Evolutionary conservation across 2,113 vertebrate species (phyloP).

Genomic region (Atherinomorus stipes): DNA sequence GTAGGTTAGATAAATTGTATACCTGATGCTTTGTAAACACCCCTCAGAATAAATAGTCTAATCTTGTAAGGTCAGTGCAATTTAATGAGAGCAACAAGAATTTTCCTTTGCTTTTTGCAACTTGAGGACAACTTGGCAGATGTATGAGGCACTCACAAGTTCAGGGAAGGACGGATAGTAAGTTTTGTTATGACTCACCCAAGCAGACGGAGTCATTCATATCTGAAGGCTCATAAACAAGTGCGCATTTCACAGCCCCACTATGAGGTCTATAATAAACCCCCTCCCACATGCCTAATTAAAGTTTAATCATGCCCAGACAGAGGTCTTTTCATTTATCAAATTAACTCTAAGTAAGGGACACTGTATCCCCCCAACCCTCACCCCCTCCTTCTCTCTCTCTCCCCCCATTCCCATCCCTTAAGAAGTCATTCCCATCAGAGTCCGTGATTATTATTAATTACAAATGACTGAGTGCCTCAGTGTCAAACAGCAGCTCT

Average conservation of each 20-base stretch:
- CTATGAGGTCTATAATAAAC: constrained; percentile 35
- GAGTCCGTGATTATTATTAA: constrained; percentile 34
- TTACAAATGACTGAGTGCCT: constrained; percentile 22
- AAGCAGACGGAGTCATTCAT: constrained; percentile 51
- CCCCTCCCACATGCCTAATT: constrained; percentile 36
- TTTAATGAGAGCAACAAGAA: constrained; percentile 13
- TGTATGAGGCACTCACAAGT: constrained; percentile 30
- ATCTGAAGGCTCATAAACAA: constrained; percentile 53
- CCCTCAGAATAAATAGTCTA: constrained; percentile 18
- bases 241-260: constrained; percentile 20
- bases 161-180: constrained; percentile 38
- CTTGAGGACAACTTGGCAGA: constrained; percentile 29
- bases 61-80: constrained; percentile 5
- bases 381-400: too few relatives aligned
- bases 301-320: constrained; percentile 46
- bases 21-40: background rate
- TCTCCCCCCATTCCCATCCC: background rate
- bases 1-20: constrained; percentile 6
- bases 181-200: constrained; percentile 54
- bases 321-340: constrained; percentile 51
- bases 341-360: constrained; percentile 33
- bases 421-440: constrained; percentile 41
- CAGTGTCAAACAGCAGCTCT: constrained; percentile 40
- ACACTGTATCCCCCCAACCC: constrained; percentile 8
- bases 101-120: constrained; percentile 1